These are phyloP conservation scores for Albula goreensis DNA, from an alignment of 2,113 vertebrate genomes.

Conservation along the genomic window DNA sequence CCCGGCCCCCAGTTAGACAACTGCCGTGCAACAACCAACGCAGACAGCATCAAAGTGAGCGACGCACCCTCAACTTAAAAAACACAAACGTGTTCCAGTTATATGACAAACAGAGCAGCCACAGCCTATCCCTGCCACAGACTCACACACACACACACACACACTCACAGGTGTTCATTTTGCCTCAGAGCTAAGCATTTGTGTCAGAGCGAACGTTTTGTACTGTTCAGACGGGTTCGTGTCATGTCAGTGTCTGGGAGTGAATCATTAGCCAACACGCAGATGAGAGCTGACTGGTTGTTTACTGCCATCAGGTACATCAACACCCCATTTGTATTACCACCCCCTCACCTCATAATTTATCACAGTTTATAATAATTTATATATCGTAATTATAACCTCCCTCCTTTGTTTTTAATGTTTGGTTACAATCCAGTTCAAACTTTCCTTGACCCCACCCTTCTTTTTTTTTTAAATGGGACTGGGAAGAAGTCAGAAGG, in stretches of 20 bases:
- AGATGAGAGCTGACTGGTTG: background rate
- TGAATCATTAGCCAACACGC: background rate
- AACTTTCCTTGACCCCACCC: background rate
- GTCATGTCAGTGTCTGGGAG: constrained; percentile 3
- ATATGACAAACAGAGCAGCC: background rate
- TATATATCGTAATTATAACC: background rate
- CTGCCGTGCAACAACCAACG: too few species aligned
- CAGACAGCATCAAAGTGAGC: too few species aligned
- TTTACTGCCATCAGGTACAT: background rate
- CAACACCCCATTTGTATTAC: background rate
- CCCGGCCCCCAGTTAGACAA: too few species aligned
- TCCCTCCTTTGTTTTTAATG: background rate
- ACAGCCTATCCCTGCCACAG: background rate
- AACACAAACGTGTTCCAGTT: background rate
- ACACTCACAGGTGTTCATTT: background rate
- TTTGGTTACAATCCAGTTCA: background rate
- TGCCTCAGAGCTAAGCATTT: constrained; percentile 8
- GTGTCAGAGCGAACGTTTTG: background rate
- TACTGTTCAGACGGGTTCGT: constrained; percentile 1
- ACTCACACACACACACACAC: too few species aligned
- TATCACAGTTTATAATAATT: background rate
- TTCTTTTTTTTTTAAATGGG: background rate
- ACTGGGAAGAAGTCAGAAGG: background rate
- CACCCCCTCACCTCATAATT: too few species aligned
- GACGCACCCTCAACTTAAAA: background rate